phyloP scores from a whole-genome alignment of 2,888 invertebrate species.

The Daptonema setosum region DNA sequence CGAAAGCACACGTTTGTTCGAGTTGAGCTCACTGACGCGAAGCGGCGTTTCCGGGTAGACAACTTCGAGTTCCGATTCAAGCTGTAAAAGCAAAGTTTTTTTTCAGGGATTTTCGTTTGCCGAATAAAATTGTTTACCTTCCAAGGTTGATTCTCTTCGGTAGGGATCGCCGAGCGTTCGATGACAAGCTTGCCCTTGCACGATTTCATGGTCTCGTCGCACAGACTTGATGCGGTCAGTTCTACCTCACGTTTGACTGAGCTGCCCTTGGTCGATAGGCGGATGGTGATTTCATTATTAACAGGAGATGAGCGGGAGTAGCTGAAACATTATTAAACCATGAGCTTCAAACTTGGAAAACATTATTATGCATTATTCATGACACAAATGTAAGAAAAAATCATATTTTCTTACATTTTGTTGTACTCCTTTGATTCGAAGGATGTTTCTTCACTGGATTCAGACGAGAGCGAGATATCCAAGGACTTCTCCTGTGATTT shows the following conservation, averaged over 20 bases:
- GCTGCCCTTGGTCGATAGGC: neutral
- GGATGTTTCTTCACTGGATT: neutral
- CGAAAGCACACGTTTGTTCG: neutral
- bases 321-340: neutral
- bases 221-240: neutral
- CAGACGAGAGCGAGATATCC: neutral
- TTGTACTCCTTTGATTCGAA: neutral
- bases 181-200: neutral
- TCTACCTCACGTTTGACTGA: neutral
- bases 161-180: conserved; percentile 1
- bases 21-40: neutral
- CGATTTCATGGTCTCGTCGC: neutral
- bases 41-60: conserved; percentile 4
- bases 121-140: no score
- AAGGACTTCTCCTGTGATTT: neutral
- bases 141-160: neutral
- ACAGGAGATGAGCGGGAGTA: neutral
- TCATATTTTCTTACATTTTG: neutral
- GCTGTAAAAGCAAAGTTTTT: conserved; percentile 1
- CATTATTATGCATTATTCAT: neutral
- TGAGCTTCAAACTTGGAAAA: neutral
- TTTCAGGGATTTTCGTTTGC: no score
- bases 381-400: neutral
- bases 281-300: neutral
- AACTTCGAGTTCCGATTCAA: conserved; percentile 1